These are phyloP conservation scores for Uropetala carovei DNA, from an alignment of 2,888 invertebrate genomes.

Conservation along the genomic window DNA sequence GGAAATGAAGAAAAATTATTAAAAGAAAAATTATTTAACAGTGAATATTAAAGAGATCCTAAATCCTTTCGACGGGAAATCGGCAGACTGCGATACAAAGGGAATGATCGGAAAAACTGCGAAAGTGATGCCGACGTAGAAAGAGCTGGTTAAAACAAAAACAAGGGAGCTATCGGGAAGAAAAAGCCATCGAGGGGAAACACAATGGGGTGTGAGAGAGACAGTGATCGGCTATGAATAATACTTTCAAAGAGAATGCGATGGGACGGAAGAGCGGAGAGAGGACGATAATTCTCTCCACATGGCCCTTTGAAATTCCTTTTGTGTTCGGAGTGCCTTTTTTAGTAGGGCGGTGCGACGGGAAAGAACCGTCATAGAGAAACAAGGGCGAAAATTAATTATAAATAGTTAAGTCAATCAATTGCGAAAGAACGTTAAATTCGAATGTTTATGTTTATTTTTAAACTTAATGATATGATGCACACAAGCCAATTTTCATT, in stretches of 20 bases:
- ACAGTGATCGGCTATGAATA: conserved; percentile 18
- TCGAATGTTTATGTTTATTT: background rate
- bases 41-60: background rate
- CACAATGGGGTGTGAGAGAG: conserved; percentile 3
- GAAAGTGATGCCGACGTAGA: background rate
- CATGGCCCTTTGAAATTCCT: background rate
- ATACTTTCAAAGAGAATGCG: conserved; percentile 8
- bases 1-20: background rate
- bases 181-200: background rate
- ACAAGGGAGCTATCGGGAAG: background rate
- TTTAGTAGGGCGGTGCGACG: background rate
- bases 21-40: background rate
- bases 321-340: background rate
- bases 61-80: background rate
- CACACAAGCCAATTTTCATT: background rate
- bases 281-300: background rate
- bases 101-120: background rate
- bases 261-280: background rate
- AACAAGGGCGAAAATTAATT: background rate
- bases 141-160: background rate
- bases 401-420: background rate
- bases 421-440: background rate
- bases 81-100: background rate
- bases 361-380: background rate
- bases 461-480: background rate